These are phyloP conservation scores for Empidonax traillii DNA, from an alignment of 2,113 vertebrate species.

Conservation along the genomic window DNA sequence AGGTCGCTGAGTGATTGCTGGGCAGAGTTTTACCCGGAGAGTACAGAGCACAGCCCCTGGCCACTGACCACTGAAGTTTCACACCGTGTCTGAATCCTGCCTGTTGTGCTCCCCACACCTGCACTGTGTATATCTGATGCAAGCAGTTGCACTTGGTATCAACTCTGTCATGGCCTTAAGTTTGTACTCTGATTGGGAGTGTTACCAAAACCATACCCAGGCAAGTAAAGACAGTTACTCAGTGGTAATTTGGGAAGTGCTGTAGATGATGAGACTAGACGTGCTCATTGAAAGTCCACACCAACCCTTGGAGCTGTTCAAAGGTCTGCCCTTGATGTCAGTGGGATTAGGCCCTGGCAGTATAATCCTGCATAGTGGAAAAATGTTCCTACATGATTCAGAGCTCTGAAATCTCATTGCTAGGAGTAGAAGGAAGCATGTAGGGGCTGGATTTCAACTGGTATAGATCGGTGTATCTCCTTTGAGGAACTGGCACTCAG, in stretches of 20 bases:
- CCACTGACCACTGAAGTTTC: background rate
- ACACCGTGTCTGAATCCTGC: background rate
- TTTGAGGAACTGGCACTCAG: slow-evolving; percentile 52
- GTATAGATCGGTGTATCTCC: background rate
- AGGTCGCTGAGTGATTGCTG: background rate
- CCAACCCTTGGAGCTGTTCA: background rate
- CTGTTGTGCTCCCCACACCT: background rate
- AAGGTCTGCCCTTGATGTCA: background rate
- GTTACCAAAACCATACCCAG: background rate
- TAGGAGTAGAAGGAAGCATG: background rate
- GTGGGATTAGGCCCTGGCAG: background rate
- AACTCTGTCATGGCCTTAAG: background rate
- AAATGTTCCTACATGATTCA: background rate
- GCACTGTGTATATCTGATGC: accelerated
- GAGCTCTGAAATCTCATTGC: background rate
- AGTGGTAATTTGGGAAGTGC: background rate
- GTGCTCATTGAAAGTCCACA: background rate
- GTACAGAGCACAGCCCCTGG: background rate
- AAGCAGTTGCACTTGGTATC: background rate
- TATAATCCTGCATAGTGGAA: background rate
- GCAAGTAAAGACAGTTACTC: background rate
- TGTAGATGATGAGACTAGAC: background rate
- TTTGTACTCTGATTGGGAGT: background rate
- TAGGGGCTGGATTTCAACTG: background rate
- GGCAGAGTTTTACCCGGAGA: background rate